Evolutionary conservation across 2,888 invertebrate species (phyloP), one percentile per base, ranked within the genome.

Genomic region (Marronus borbonicus): DNA sequence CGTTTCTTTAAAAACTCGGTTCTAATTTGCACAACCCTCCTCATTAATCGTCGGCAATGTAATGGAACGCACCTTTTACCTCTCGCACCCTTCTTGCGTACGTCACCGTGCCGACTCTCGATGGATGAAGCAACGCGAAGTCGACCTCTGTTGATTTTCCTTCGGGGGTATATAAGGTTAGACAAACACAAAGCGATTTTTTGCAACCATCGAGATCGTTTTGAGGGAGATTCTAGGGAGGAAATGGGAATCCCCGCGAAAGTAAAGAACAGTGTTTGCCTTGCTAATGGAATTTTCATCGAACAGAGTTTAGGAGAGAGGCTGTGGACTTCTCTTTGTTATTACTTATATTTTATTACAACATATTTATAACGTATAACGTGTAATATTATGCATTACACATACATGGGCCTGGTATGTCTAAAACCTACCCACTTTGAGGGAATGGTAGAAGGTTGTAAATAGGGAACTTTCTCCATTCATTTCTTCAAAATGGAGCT

Each of bases 271-370:
- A 17, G 20, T 72, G 72, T 72, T 72, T 72, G 58, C 58, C 39
- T 58, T 72, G 58, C 72, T 72, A 72, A 72, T 72, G 72, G 72
- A 72, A 72, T 72, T 72, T 72, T 72, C 72, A 72, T 58, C 72
- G 39, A 36, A 58, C 72, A 58, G 70, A 39, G 20, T 20, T 58
- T 17, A 36, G 31, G 44, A 49, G 5, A 39, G 0, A 60, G 58
- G 10, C 14, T 17, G 52, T 31, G 70, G 24, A 14, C 7, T 36
- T 72, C 58, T 72, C 72, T 39, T 72, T 72, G 58, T 58, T 58
- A 58, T 58, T 39, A 72, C 58, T 39, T 72, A 60, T 58, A 58
- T 72, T 58, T 58, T 58, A 31, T 39, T 58, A 58, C 39, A 72
- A 39, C 52, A n/a, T 39, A 72, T 24, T 1, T 24, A 44, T 44